phyloP scores from a whole-genome alignment of 2,113 vertebrate species.

The Toxotes jaculatrix region DNA sequence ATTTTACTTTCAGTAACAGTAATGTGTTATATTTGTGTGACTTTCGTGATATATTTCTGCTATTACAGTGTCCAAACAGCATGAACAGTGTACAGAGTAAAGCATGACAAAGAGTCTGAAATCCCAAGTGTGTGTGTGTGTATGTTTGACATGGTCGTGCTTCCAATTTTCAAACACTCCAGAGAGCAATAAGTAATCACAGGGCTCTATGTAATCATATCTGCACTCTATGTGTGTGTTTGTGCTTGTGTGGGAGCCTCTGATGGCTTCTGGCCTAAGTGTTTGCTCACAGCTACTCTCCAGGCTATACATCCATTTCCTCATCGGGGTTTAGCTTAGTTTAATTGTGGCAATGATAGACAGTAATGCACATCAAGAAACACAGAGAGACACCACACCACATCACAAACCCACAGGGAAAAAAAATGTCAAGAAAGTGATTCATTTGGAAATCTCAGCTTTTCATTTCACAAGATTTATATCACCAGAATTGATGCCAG shows the following conservation, averaged over 20 bases:
- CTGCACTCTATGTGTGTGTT: not conserved
- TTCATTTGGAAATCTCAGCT: not conserved
- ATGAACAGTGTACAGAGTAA: not conserved
- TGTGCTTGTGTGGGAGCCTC: not conserved
- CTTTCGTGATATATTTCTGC: not conserved
- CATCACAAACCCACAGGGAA: not conserved
- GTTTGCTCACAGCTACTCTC: slow-evolving; percentile 18
- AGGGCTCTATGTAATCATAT: not conserved
- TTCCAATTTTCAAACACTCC: slow-evolving; percentile 13
- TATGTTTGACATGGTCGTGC: not conserved
- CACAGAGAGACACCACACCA: not conserved
- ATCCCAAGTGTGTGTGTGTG: not conserved
- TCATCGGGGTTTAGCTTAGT: not conserved
- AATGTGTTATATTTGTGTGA: not conserved
- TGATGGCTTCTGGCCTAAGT: slow-evolving; percentile 2
- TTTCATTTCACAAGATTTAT: not conserved
- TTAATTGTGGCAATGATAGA: not conserved
- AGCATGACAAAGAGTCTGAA: not conserved
- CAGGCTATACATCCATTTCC: not conserved
- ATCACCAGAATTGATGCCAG: not conserved
- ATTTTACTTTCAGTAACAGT: slow-evolving; percentile 1
- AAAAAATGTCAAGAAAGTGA: not conserved
- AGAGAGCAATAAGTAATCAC: slow-evolving; percentile 33
- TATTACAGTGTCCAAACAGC: not conserved
- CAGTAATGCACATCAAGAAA: not conserved